phyloP scores from a whole-genome alignment of 92 coral and sea anemone genomes.

The Heliopora coerulea region DNA sequence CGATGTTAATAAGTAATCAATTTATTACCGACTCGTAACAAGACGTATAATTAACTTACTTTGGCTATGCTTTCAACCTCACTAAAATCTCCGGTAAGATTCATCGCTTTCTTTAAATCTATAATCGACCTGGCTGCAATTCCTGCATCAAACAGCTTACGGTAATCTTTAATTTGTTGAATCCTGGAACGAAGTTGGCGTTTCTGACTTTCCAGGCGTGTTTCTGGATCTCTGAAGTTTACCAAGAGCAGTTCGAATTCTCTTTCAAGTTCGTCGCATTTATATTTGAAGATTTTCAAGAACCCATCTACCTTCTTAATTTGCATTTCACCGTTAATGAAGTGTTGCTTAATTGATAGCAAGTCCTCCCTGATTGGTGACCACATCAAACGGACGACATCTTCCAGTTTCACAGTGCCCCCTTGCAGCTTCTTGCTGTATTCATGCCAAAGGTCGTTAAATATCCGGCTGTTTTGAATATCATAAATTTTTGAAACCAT shows the following conservation, averaged over 20 bases:
- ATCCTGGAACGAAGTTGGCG: conserved; percentile 33
- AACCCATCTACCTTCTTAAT: conserved; percentile 48
- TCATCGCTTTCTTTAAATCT: conserved; percentile 43
- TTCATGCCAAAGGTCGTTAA: conserved; percentile 60
- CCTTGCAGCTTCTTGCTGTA: conserved; percentile 43
- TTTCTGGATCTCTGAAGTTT: neutral
- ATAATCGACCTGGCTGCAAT: conserved; percentile 62
- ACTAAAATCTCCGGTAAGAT: conserved; percentile 59
- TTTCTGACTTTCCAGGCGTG: neutral
- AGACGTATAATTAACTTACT: conserved; percentile 53
- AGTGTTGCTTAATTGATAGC: conserved; percentile 28
- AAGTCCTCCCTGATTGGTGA: conserved; percentile 35
- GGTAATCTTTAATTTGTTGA: conserved; percentile 50
- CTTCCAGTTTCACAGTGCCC: conserved; percentile 42
- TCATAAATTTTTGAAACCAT: conserved; percentile 53
- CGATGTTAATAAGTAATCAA: too few species aligned
- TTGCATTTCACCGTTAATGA: conserved; percentile 41
- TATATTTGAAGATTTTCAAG: conserved; percentile 30
- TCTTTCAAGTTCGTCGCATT: conserved; percentile 13
- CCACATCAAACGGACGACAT: conserved; percentile 58
- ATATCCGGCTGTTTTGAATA: conserved; percentile 54
- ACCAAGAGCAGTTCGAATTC: conserved; percentile 52
- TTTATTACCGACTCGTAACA: too few species aligned
- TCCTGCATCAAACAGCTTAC: conserved; percentile 48
- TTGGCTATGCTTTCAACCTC: conserved; percentile 56